Base-by-base conservation (phyloP, 1,140 invertebrate genomes). In the Solen grandis region DNA sequence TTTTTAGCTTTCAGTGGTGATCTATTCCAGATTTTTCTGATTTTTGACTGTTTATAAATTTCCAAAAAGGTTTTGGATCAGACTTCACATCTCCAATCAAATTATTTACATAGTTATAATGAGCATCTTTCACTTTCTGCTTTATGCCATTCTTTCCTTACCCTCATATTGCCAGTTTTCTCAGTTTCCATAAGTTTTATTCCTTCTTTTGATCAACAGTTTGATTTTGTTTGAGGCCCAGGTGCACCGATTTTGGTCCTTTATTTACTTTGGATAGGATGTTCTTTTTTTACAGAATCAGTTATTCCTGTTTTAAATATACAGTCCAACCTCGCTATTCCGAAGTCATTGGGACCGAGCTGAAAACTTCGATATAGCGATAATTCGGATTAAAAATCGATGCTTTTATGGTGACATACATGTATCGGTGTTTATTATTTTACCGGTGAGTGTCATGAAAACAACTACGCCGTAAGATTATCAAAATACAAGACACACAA, bases 31-130 rank as follows among this genome's bases (percentile, higher is more conserved):
- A n/a, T 22, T 65, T 54, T 16, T 65, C 63, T 57, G 60, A 38
- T 31, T 73, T 81, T 66, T 81, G 70, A 31, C 60, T 27, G 22
- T 74, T 81, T 36, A 81, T 74, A n/a, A 74, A 81, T 52, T 70
- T 65, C 78, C 69, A 74, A 50, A 74, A 81, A 31, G 38, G 33
- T 80, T 76, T 76, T 25, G 66, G n/a, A 33, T 69, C 66, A 14
- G 29, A 5, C 55, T 16, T 52, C 0, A 65, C n/a, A 36, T 52
- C 35, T 52, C 46, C 29, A 22, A 46, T 68, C 4, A 57, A 27
- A 27, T 78, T 35, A 27, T 55, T 54, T 19, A 59, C 46, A 52
- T 68, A 66, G 38, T 41, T 62, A 27, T 62, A 22, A 72, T 66
- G 79, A 68, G 22, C 2, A 29, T 31, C 60, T 55, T 62, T 52